Evolutionary conservation across 2,888 invertebrate genomes (phyloP).

Genomic region (Cepaea hortensis): DNA sequence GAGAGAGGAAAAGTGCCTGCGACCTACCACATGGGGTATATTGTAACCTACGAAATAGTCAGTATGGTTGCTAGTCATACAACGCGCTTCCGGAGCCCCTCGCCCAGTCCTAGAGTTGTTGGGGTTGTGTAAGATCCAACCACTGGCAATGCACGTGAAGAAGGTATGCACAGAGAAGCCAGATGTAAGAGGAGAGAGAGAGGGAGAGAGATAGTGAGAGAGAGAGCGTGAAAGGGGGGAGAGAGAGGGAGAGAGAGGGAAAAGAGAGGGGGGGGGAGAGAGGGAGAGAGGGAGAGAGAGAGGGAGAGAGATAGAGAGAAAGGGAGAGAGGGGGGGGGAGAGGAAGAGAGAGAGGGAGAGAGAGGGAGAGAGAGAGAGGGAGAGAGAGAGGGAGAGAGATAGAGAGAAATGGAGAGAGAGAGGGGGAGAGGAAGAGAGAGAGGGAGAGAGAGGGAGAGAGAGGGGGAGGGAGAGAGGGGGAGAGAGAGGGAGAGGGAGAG

Average conservation of each 20-base stretch:
- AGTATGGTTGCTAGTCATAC: background rate
- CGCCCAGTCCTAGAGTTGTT: too few species aligned
- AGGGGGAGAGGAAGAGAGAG: background rate
- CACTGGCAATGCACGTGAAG: background rate
- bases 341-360: background rate
- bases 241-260: background rate
- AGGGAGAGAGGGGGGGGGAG: background rate
- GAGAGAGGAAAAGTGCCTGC: too few species aligned
- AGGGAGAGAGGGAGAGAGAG: background rate
- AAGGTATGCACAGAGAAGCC: too few species aligned
- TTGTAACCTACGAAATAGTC: background rate
- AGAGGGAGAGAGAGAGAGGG: slow-evolving; percentile 12
- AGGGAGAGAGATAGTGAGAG: background rate
- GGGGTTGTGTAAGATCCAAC: background rate
- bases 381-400: too few species aligned
- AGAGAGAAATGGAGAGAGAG: too few species aligned
- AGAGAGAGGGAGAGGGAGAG: too few species aligned
- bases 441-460: background rate
- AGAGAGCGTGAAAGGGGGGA: too few species aligned
- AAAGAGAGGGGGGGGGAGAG: background rate
- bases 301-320: background rate
- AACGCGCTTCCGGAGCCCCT: too few species aligned
- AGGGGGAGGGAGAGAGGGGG: background rate
- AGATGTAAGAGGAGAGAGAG: background rate
- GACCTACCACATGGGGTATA: too few species aligned